A percentile compares a stretch with the other conserved stretches of the same genome.
phyloP scores from a whole-genome alignment of 2,113 vertebrate genomes.

The Butorides virescens region DNA sequence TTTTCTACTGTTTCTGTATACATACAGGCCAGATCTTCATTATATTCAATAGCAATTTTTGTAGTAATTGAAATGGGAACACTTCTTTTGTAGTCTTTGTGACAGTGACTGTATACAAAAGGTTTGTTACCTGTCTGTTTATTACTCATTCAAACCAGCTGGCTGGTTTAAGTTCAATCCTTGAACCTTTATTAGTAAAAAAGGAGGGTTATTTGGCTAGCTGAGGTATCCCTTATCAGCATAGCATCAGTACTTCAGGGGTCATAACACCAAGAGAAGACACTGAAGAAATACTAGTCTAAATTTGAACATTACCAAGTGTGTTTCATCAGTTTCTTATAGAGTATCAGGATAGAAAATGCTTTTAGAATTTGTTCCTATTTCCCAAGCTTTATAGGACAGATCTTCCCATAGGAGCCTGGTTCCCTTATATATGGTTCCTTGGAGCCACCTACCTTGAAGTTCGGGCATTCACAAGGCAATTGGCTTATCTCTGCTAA shows the following conservation, averaged over 20 bases:
- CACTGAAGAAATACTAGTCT: neutral
- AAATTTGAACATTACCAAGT: neutral
- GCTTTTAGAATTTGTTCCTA: neutral
- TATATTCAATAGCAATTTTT: neutral
- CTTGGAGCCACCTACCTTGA: neutral
- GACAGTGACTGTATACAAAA: neutral
- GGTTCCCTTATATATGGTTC: neutral
- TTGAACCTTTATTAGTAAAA: neutral
- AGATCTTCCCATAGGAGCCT: neutral
- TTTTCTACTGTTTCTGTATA: neutral
- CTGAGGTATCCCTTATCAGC: neutral
- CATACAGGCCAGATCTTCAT: neutral
- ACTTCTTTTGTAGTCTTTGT: neutral
- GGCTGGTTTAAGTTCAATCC: neutral
- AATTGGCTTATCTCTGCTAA: neutral
- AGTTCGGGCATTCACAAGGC: neutral
- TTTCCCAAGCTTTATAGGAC: neutral
- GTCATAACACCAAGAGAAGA: neutral
- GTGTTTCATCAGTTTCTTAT: neutral
- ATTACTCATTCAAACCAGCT: neutral
- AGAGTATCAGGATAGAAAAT: neutral
- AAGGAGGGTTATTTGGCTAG: neutral
- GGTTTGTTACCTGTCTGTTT: neutral
- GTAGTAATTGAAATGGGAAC: neutral
- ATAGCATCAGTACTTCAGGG: neutral